Evolutionary conservation across 2,888 invertebrate genomes (phyloP).

Genomic region (Spodoptera exigua): DNA sequence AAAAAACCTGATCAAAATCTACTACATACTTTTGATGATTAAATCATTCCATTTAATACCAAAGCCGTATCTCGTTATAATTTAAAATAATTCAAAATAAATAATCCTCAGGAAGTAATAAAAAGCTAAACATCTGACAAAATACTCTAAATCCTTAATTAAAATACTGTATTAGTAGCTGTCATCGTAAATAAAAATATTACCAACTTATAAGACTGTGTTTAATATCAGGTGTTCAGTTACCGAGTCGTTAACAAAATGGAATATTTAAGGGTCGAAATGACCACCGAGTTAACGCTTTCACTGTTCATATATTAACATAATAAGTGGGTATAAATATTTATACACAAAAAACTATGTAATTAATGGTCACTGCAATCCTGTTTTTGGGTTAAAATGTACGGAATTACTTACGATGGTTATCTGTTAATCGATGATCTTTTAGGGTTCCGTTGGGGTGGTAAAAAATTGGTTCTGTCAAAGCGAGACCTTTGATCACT

Average conservation of each 20-base stretch:
- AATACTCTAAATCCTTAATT: constrained; percentile 43
- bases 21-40: too few relatives aligned
- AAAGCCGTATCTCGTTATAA: too few relatives aligned
- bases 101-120: constrained; percentile 14
- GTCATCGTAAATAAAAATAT: constrained; percentile 52
- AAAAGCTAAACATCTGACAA: constrained; percentile 23
- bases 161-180: constrained; percentile 46
- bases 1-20: too few relatives aligned
- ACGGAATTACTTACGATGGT: constrained; percentile 69
- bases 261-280: constrained; percentile 50
- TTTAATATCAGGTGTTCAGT: constrained; percentile 25
- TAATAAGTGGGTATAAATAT: constrained; percentile 68
- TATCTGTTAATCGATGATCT: constrained; percentile 73
- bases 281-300: constrained; percentile 76
- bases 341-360: constrained; percentile 66
- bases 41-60: too few relatives aligned
- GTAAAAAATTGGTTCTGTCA: constrained; percentile 57
- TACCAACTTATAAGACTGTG: constrained; percentile 29
- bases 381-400: constrained; percentile 73
- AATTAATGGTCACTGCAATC: constrained; percentile 73
- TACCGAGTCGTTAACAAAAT: constrained; percentile 36
- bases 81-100: too few relatives aligned
- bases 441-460: constrained; percentile 62
- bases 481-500: too few relatives aligned
- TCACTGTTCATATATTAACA: constrained; percentile 83